Conservation (phyloP, 2,113 vertebrate species). For the Poeciliopsis prolifica region DNA sequence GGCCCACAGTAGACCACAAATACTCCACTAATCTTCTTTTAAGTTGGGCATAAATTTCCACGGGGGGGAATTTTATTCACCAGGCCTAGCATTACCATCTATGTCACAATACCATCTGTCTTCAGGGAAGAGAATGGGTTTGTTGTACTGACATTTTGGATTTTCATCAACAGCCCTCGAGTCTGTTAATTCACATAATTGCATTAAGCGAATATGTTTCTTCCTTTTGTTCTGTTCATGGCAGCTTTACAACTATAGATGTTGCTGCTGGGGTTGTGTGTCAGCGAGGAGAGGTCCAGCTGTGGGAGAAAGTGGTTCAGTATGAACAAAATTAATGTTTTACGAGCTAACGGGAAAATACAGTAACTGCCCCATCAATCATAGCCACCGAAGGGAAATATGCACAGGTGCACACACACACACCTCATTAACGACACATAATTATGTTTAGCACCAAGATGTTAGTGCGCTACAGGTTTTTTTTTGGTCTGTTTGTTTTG, state of each 20-base stretch:
- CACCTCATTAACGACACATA: slow-evolving; percentile 15
- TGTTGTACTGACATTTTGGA: slow-evolving; percentile 49
- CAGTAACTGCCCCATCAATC: slow-evolving; percentile 38
- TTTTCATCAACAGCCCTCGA: slow-evolving; percentile 34
- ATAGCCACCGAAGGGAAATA: slow-evolving; percentile 1
- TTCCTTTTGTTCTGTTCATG: slow-evolving; percentile 48
- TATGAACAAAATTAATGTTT: slow-evolving; percentile 22
- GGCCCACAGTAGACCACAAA: slow-evolving; percentile 45
- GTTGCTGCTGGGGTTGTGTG: slow-evolving; percentile 23
- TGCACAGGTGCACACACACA: slow-evolving; percentile 4
- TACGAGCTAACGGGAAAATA: slow-evolving; percentile 19
- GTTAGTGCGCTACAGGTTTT: background rate
- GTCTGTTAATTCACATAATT: slow-evolving; percentile 56
- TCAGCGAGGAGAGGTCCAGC: slow-evolving; percentile 31
- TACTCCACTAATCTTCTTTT: slow-evolving; percentile 39
- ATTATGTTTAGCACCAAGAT: slow-evolving; percentile 30
- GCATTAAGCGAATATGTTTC: slow-evolving; percentile 25
- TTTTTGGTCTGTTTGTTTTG: background rate
- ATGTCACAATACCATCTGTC: slow-evolving; percentile 54
- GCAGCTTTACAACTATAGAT: slow-evolving; percentile 31
- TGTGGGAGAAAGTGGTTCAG: slow-evolving; percentile 17
- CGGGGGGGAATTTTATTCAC: slow-evolving; percentile 18
- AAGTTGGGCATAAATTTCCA: slow-evolving; percentile 45
- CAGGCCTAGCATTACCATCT: slow-evolving; percentile 30
- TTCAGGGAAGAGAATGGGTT: slow-evolving; percentile 40